Evolutionary conservation across 2,888 invertebrate genomes (phyloP), one percentile per base, ranked within the genome.

Genomic region (Automeris io): DNA sequence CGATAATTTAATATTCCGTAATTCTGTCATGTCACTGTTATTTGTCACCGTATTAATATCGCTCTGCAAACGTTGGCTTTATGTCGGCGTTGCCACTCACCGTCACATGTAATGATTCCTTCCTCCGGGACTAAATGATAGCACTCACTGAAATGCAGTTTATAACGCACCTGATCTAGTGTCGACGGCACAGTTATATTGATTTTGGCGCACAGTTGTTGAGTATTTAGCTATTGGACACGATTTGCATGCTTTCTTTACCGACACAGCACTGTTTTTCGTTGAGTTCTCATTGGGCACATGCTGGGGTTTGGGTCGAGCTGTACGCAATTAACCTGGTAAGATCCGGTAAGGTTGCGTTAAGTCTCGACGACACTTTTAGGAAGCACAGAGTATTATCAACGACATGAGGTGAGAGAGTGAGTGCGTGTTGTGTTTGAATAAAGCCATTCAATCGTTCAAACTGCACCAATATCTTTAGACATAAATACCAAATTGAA

Each of bases 101-200:
- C 88, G 89, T 90, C 90, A 90, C 90, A 90, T 90, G 90, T 90
- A 90, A 89, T 90, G 90, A 90, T 90, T 90, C 72, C 49, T 75
- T 71, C 57, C 55, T 57, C 62, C 66, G 70, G 62, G 59, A 54
- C 70, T 70, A 63, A 72, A 77, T 73, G 85, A 87, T 87, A 83
- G 79, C 87, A 87, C 86, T 87, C 87, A 87, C 87, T 87, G 87
- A 87, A 85, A 82, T 87, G 87, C 87, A 86, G 77, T 85, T 70
- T 71, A 69, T 68, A 68, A 67, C 81, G 87, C 87, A 87, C 87
- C 76, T 76, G 79, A 69, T 78, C 74, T 81, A 79, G 77, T 81
- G 74, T 79, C 87, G 77, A 85, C 83, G 83, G 87, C 87, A 87
- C 87, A 70, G 80, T 86, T 70, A 68, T 83, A 73, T 83, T 87